Evolutionary conservation across 2,113 vertebrate species (phyloP).

Genomic region (Psammodynastes pulverulentus): DNA sequence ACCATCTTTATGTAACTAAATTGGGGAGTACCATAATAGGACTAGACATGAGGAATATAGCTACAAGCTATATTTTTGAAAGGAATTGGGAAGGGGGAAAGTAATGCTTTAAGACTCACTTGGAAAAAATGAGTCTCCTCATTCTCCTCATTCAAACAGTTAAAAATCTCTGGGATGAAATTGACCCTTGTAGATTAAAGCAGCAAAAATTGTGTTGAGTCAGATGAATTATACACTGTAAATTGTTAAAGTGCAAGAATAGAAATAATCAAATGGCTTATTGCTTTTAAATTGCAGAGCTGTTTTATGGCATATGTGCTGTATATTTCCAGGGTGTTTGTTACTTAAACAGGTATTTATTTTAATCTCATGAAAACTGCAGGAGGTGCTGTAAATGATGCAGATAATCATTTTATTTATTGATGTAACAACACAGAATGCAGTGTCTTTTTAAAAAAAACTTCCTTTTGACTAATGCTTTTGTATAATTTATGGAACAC

Average conservation of each 20-base stretch:
- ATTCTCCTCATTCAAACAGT: slow-evolving; percentile 43
- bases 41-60: slow-evolving; percentile 70
- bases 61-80: slow-evolving; percentile 62
- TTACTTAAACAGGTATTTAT: neutral
- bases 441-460: neutral
- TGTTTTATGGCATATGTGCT: neutral
- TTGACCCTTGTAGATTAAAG: slow-evolving; percentile 19
- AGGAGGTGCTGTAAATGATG: neutral
- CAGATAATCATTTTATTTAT: neutral
- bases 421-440: neutral
- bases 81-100: slow-evolving; percentile 54
- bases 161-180: slow-evolving; percentile 48
- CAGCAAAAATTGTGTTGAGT: slow-evolving; percentile 37
- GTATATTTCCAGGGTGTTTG: neutral
- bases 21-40: slow-evolving; percentile 56
- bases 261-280: neutral
- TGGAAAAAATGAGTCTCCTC: slow-evolving; percentile 50
- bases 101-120: slow-evolving; percentile 46
- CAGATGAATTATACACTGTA: slow-evolving; percentile 13
- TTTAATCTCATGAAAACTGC: neutral
- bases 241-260: neutral
- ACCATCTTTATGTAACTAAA: neutral
- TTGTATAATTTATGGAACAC: neutral
- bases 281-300: neutral
- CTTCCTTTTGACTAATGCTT: neutral